Percentiles rank a stretch among this genome's conserved stretches.
Evolutionary conservation across 2,888 invertebrate species (phyloP).

Genomic region (Leptinotarsa peninsularis): DNA sequence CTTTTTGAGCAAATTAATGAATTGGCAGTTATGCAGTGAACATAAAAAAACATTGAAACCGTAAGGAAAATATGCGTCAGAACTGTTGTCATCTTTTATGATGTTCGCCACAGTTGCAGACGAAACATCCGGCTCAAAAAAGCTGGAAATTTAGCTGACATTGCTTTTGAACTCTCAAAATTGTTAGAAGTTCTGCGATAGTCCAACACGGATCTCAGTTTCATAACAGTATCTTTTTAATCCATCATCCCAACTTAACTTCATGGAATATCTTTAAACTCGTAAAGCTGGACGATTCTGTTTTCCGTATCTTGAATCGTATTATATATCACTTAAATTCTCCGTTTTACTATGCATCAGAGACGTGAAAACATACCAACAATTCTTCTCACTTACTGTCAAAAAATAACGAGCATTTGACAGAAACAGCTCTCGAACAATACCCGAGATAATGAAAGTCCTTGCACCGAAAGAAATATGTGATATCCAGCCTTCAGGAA

Average conservation of each 20-base stretch:
- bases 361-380: neutral
- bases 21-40: no score
- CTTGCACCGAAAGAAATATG: constrained; percentile 31
- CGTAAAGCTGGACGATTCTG: neutral
- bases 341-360: neutral
- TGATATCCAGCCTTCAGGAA: constrained; percentile 27
- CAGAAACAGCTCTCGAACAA: constrained; percentile 29
- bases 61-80: no score
- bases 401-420: constrained; percentile 29
- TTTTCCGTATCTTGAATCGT: neutral
- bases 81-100: no score
- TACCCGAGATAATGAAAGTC: constrained; percentile 34
- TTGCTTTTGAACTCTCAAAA: no score
- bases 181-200: no score
- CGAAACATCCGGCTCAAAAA: no score
- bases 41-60: no score
- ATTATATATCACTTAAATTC: neutral
- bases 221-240: no score
- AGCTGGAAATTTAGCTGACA: no score
- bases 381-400: constrained; percentile 19
- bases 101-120: no score
- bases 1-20: no score
- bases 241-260: neutral
- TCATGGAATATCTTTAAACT: neutral
- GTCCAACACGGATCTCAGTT: no score